These are phyloP conservation scores for Dicerorhinus sumatrensis DNA, from an alignment of 2,113 vertebrate genomes.

Conservation along the genomic window DNA sequence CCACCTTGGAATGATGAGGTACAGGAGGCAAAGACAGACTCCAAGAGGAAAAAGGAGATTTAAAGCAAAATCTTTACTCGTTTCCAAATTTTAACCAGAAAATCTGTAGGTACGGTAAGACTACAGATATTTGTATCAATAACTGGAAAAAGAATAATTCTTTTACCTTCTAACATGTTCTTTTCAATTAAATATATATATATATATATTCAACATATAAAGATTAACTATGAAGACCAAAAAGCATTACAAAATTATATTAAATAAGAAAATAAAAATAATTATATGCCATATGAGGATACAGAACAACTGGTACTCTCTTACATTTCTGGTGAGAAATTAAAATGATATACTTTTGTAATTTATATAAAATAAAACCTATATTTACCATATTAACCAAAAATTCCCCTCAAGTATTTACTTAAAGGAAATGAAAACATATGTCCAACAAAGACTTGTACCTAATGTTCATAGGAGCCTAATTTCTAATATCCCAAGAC, in stretches of 20 bases:
- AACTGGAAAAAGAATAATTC: constrained; percentile 31
- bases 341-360: background rate
- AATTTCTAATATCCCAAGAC: background rate
- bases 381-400: background rate
- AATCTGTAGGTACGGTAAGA: background rate
- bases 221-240: constrained; percentile 6
- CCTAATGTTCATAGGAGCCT: background rate
- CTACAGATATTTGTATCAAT: background rate
- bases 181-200: background rate
- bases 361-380: background rate
- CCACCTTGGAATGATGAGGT: background rate
- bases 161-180: background rate
- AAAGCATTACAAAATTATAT: constrained; percentile 29
- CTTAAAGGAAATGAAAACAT: background rate
- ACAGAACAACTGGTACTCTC: background rate
- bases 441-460: background rate
- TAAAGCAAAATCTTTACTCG: constrained; percentile 17
- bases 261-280: constrained; percentile 51
- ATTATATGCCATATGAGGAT: background rate
- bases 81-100: constrained; percentile 42
- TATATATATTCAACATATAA: background rate
- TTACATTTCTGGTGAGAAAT: background rate
- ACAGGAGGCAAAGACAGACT: background rate
- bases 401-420: background rate
- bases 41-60: background rate